Conservation (phyloP, 2,888 invertebrate species). For the Eristalinus sepulchralis region DNA sequence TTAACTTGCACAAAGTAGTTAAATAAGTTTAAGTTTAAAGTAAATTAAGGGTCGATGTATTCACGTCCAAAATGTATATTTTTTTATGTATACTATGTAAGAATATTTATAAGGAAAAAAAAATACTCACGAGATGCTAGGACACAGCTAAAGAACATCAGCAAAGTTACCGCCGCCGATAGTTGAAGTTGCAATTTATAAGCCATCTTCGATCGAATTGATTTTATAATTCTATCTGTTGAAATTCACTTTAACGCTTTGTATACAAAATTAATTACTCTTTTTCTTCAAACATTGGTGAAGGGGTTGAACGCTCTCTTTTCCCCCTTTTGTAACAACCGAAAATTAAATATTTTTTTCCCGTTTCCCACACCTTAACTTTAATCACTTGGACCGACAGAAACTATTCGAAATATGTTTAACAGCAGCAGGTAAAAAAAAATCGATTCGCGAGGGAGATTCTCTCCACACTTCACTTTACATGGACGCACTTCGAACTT, state of each 20-base stretch:
- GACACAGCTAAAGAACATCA: constrained; percentile 54
- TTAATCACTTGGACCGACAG: not conserved
- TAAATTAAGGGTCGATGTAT: no score
- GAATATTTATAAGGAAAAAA: not conserved
- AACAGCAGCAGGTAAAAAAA: not conserved
- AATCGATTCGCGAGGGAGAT: not conserved
- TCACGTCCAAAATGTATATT: no score
- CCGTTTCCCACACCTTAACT: not conserved
- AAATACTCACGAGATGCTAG: constrained; percentile 56
- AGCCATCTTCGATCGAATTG: constrained; percentile 34
- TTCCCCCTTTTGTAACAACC: not conserved
- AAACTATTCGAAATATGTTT: constrained; percentile 5
- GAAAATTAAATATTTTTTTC: not conserved
- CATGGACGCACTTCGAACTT: constrained; percentile 56
- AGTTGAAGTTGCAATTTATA: not conserved
- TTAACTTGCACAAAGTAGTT: no score
- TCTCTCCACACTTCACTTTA: constrained; percentile 32
- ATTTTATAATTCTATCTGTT: not conserved
- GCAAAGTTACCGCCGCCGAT: constrained; percentile 14
- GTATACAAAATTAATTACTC: not conserved
- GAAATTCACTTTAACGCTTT: constrained; percentile 1
- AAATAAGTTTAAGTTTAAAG: no score
- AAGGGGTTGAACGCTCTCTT: not conserved
- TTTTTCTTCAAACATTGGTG: not conserved
- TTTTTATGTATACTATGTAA: no score